phyloP scores from a whole-genome alignment of 2,113 vertebrate species.

The Gobius niger region DNA sequence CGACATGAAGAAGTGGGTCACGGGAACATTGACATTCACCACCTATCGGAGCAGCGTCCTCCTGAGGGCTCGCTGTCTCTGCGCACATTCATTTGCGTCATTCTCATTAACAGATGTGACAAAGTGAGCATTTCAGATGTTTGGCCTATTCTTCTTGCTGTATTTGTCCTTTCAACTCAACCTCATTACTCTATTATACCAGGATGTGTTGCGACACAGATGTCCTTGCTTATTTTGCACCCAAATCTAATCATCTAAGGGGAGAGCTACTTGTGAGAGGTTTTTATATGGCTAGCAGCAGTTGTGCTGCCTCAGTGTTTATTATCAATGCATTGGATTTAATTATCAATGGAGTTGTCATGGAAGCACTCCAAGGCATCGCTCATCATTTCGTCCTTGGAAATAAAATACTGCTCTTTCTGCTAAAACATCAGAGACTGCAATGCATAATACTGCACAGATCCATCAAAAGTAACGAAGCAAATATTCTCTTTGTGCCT shows the following conservation, averaged over 20 bases:
- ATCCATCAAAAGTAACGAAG: not conserved
- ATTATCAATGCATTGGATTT: slow-evolving; percentile 38
- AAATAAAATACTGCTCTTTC: slow-evolving; percentile 25
- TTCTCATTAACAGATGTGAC: not conserved
- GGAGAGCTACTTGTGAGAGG: not conserved
- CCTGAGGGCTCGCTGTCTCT: not conserved
- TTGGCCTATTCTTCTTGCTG: not conserved
- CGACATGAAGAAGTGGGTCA: slow-evolving; percentile 30
- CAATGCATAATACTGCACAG: slow-evolving; percentile 4
- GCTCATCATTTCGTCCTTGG: slow-evolving; percentile 52
- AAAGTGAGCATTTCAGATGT: not conserved
- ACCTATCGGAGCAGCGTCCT: not conserved
- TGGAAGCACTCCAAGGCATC: slow-evolving; percentile 38
- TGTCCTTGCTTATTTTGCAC: slow-evolving; percentile 23
- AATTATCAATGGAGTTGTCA: slow-evolving; percentile 54
- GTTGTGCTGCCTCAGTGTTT: slow-evolving; percentile 21
- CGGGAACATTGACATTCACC: slow-evolving; percentile 1
- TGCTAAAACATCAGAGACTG: slow-evolving; percentile 11
- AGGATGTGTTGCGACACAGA: slow-evolving; percentile 13
- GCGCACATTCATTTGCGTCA: slow-evolving; percentile 10
- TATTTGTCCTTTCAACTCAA: not conserved
- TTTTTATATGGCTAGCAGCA: slow-evolving; percentile 41
- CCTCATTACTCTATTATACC: slow-evolving; percentile 7
- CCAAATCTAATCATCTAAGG: slow-evolving; percentile 18
- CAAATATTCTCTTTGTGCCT: not conserved